These are phyloP conservation scores for Oryctolagus cuniculus DNA, from an alignment of 2,113 vertebrate genomes.

Conservation along the genomic window DNA sequence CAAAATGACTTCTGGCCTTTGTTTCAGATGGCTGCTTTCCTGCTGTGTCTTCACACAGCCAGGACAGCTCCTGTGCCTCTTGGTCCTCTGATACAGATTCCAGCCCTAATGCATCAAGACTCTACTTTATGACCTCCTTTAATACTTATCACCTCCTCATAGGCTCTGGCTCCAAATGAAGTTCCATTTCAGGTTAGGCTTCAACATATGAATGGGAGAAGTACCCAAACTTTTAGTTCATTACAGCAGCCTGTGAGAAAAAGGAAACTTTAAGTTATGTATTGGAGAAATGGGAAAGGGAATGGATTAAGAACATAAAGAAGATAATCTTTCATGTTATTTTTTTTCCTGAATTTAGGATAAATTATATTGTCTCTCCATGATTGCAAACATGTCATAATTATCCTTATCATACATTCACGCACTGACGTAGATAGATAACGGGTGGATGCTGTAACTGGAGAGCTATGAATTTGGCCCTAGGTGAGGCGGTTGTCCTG, in stretches of 20 bases:
- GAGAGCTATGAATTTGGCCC: not conserved
- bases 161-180: not conserved
- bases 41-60: not conserved
- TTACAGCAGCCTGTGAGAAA: not conserved
- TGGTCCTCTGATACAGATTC: not conserved
- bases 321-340: not conserved
- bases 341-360: not conserved
- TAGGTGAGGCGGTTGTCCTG: not conserved
- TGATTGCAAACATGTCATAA: not conserved
- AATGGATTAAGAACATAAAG: not conserved
- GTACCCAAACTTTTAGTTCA: not conserved
- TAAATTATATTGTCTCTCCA: not conserved
- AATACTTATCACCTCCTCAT: not conserved
- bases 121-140: not conserved
- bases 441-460: not conserved
- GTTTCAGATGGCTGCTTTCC: not conserved
- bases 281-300: constrained; percentile 38
- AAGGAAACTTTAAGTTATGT: not conserved
- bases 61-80: not conserved
- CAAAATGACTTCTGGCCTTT: not conserved
- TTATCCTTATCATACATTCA: not conserved
- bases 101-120: not conserved
- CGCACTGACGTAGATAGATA: not conserved
- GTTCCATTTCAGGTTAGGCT: not conserved
- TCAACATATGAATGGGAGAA: not conserved